Conservation (phyloP, 2,888 invertebrate genomes). For the Sarcophaga subvicina region DNA sequence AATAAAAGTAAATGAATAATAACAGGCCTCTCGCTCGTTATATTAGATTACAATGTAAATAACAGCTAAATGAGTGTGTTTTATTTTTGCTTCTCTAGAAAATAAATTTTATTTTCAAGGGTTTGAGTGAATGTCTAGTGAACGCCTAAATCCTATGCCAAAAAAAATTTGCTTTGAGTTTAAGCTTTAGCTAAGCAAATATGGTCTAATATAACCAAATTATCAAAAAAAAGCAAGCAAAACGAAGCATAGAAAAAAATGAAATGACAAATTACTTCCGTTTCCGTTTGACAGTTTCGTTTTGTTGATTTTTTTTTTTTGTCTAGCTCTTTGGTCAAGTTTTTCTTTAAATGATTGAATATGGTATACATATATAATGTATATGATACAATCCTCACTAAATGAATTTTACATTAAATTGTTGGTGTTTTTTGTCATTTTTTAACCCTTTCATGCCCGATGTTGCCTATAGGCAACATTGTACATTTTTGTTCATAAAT, state of each 20-base stretch:
- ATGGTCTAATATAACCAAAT: constrained; percentile 11
- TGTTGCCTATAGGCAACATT: too few relatives aligned
- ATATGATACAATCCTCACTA: too few relatives aligned
- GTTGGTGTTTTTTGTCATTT: too few relatives aligned
- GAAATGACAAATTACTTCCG: constrained; percentile 62
- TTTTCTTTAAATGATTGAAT: too few relatives aligned
- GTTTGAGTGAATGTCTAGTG: constrained; percentile 30
- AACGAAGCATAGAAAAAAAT: background rate
- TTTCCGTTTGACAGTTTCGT: constrained; percentile 35
- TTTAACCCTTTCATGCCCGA: too few relatives aligned
- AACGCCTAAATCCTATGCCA: constrained; percentile 44
- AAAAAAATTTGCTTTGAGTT: background rate
- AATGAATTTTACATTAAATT: too few relatives aligned
- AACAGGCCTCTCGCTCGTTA: constrained; percentile 44
- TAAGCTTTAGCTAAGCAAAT: constrained; percentile 19
- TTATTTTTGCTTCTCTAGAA: background rate
- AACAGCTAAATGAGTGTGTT: constrained; percentile 51
- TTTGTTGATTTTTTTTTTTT: background rate
- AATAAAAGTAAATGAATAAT: constrained; percentile 11
- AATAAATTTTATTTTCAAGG: background rate
- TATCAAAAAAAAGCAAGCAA: too few relatives aligned
- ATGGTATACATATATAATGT: too few relatives aligned
- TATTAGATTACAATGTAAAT: constrained; percentile 59
- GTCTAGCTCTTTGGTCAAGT: background rate
- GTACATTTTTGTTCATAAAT: too few relatives aligned